Evolutionary conservation across 1,140 invertebrate species (phyloP).

Genomic region (Lepidostoma basale): DNA sequence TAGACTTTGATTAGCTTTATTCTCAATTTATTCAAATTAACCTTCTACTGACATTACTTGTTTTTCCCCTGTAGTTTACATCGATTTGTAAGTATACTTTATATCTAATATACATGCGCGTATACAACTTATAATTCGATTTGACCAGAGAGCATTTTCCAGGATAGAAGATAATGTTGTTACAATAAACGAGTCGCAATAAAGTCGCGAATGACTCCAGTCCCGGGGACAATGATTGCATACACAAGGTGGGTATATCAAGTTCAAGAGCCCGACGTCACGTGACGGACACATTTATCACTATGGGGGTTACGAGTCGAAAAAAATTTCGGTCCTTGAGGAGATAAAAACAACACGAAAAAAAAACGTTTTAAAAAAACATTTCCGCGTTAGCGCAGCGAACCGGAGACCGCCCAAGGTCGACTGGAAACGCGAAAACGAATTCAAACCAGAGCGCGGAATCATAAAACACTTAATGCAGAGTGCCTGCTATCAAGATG

Average conservation of each 20-base stretch:
- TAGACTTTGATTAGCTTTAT: no score
- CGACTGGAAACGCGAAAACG: slow-evolving; percentile 21
- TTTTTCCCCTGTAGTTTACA: no score
- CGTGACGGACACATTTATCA: slow-evolving; percentile 26
- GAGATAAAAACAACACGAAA: slow-evolving; percentile 34
- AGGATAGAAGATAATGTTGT: no score
- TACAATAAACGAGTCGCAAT: no score
- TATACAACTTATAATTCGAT: no score
- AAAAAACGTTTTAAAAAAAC: slow-evolving; percentile 18
- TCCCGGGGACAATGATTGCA: not conserved
- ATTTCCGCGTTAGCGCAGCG: slow-evolving; percentile 23
- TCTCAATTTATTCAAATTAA: no score
- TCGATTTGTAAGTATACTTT: no score
- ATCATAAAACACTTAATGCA: slow-evolving; percentile 5
- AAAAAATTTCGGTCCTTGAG: slow-evolving; percentile 35
- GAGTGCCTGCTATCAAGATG: no score
- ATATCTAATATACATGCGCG: no score
- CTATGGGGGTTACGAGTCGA: slow-evolving; percentile 35
- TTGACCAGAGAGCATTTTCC: no score
- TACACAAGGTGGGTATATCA: not conserved
- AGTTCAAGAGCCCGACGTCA: slow-evolving; percentile 19
- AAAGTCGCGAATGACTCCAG: no score
- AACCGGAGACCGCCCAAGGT: slow-evolving; percentile 38
- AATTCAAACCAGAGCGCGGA: slow-evolving; percentile 7
- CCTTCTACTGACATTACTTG: no score